Base-by-base conservation (phyloP, 2,113 vertebrate species). In the Dasypus novemcinctus region DNA sequence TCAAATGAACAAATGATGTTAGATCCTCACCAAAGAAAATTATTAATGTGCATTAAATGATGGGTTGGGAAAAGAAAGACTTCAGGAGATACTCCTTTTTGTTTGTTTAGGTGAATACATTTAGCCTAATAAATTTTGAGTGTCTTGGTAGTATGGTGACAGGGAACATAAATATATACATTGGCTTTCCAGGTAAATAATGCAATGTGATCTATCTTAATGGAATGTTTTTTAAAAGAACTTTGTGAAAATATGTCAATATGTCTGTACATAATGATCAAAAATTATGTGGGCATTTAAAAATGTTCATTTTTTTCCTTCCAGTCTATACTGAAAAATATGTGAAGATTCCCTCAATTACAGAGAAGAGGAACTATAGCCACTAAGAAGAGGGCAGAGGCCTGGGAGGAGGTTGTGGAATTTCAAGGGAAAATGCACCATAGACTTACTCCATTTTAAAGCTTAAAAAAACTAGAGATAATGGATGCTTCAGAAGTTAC, bases 1-100 rank as follows among this genome's bases (percentile, higher is more conserved):
- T 93, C 31, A 54, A 90, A 96, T 78, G 59, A 76, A 94, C 17
- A 87, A 79, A 94, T 69, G 31, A 91, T 90, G 23, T 82, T 85
- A 76, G 8, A 33, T 54, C 4, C 59, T 43, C 43, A 93, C 89
- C 36, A 82, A 93, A 92, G 74, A 84, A 94, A 93, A 36, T 75
- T 87, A 87, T 87, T 43, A 92, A 36, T 76, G 38, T 89, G 59
- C 59, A 52, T 72, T 68, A 91, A 92, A 81, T 95, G 57, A 87
- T 29, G 59, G 52, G 57, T 41, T 69, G 52, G 52, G 85, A 79
- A 87, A 92, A 92, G 23, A 87, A 86, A 74, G 15, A 43, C 63
- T 80, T 80, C 43, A 89, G 72, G 20, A 71, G 33, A 87, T 31
- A 52, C 3, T 64, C 61, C 38, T 84, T 36, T 61, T 74, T 29